Evolutionary conservation across 2,797 vertebrate genomes (phyloP).

Genomic region (Spinibarbus caldwelli): DNA sequence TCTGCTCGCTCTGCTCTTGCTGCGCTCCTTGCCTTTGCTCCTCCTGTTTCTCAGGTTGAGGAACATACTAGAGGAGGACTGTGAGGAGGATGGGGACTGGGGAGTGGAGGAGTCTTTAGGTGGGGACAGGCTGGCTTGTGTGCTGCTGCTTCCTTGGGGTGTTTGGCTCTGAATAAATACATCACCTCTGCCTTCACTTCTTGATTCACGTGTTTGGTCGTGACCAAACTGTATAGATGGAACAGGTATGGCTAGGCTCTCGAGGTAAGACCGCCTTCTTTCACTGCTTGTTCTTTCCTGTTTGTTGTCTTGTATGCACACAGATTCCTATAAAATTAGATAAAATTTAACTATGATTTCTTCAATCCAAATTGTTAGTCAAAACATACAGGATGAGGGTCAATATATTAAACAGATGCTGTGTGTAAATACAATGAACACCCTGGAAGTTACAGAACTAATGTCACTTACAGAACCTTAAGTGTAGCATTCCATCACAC

Average conservation of each 20-base stretch:
- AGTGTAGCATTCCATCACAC: background rate
- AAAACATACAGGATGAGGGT: background rate
- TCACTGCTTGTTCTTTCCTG: conserved; percentile 33
- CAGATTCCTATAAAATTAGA: conserved; percentile 64
- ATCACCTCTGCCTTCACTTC: conserved; percentile 64
- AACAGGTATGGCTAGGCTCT: conserved; percentile 64
- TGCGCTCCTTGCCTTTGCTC: conserved; percentile 75
- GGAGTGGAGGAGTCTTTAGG: conserved; percentile 71
- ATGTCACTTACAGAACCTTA: background rate
- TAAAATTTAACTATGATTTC: background rate
- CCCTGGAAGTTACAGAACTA: background rate
- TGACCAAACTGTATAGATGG: conserved; percentile 30
- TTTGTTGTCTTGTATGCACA: conserved; percentile 48
- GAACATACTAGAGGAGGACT: conserved; percentile 74
- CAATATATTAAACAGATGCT: background rate
- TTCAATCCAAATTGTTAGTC: background rate
- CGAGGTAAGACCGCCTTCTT: conserved; percentile 56
- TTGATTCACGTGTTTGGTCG: conserved; percentile 53
- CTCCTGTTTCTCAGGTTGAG: conserved; percentile 75
- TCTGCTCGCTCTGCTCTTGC: conserved; percentile 65
- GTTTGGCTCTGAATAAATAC: conserved; percentile 64
- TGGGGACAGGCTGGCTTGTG: conserved; percentile 63
- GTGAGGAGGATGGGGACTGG: conserved; percentile 70
- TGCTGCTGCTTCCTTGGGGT: conserved; percentile 67
- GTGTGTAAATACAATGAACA: background rate